phyloP scores from a whole-genome alignment of 2,113 vertebrate species.

The Danionella cerebrum region DNA sequence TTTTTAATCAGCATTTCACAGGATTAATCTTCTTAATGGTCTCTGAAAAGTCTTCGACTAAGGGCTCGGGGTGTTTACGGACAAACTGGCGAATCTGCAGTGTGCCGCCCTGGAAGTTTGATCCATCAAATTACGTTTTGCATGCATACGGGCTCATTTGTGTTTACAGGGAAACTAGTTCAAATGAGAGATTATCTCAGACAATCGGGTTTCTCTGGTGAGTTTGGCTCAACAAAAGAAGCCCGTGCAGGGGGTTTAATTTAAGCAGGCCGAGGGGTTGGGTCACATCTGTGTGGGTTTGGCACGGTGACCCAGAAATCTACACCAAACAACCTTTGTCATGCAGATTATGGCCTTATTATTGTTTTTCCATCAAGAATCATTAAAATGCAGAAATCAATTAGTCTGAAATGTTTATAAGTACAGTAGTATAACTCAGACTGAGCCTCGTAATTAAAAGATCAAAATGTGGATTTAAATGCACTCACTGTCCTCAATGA shows the following conservation, averaged over 20 bases:
- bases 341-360: conserved; percentile 16
- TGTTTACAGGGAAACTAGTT: conserved; percentile 16
- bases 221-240: conserved; percentile 31
- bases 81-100: conserved; percentile 14
- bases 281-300: conserved; percentile 23
- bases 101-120: conserved; percentile 12
- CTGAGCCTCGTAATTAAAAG: too few species aligned
- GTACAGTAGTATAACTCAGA: too few species aligned
- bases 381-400: too few species aligned
- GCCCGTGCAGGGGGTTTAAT: conserved; percentile 21
- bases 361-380: too few species aligned
- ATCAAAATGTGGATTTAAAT: too few species aligned
- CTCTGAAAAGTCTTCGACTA: conserved; percentile 61
- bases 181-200: conserved; percentile 32
- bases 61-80: conserved; percentile 47
- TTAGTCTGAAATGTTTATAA: too few species aligned
- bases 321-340: conserved; percentile 10
- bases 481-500: too few species aligned
- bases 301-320: conserved; percentile 35
- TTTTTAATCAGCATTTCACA: conserved; percentile 73
- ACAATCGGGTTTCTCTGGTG: conserved; percentile 24
- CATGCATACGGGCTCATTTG: neutral
- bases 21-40: conserved; percentile 76
- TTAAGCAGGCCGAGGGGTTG: conserved; percentile 30
- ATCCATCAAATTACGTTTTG: conserved; percentile 5